phyloP scores from a whole-genome alignment of 2,888 invertebrate species.

The Rotaria macrura region DNA sequence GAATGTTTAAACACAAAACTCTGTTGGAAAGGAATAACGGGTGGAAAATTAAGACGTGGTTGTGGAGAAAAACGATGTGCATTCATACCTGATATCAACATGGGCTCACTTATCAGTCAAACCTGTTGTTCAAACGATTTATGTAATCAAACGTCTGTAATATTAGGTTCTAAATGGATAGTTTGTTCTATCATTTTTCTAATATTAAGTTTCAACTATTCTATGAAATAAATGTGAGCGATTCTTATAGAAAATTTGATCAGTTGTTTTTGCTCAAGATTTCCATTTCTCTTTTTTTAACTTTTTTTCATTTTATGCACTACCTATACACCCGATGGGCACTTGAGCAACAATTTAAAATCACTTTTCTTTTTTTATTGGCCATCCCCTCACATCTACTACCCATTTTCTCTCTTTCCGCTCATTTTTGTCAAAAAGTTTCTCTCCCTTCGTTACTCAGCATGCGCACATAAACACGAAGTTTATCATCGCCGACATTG shows the following conservation, averaged over 20 bases:
- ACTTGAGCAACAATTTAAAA: background rate
- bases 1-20: background rate
- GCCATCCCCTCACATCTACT: background rate
- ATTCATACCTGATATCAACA: background rate
- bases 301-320: background rate
- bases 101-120: background rate
- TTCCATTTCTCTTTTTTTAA: background rate
- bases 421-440: background rate
- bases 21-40: background rate
- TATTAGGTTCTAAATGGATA: background rate
- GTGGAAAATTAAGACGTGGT: background rate
- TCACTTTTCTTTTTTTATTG: background rate
- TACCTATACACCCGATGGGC: background rate
- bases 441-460: background rate
- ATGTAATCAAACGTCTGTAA: background rate
- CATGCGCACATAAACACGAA: background rate
- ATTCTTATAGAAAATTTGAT: background rate
- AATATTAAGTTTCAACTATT: background rate
- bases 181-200: background rate
- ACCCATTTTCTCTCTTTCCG: background rate
- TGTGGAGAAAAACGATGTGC: slow-evolving; percentile 20
- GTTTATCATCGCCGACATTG: background rate
- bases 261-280: no score
- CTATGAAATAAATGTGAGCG: background rate
- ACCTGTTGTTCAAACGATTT: slow-evolving; percentile 12